Evolutionary conservation across 1,140 invertebrate species (phyloP).

Genomic region (Eufriesea mexicana): DNA sequence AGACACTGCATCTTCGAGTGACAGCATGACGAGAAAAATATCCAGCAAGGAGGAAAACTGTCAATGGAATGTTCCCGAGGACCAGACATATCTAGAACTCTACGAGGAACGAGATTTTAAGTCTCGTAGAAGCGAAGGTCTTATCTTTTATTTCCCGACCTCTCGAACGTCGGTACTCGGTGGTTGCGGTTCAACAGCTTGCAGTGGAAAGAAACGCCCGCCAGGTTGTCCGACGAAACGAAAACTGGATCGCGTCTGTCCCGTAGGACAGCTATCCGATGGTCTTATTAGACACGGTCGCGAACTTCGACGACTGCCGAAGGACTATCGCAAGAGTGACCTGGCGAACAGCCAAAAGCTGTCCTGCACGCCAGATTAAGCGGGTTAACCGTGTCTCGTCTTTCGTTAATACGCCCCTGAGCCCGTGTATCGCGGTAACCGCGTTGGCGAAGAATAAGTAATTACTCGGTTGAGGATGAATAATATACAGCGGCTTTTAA

Average conservation of each 20-base stretch:
- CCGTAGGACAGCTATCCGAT: neutral
- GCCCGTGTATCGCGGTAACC: neutral
- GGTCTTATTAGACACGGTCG: neutral
- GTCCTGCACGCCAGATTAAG: neutral
- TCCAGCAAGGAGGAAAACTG: neutral
- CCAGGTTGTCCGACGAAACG: neutral
- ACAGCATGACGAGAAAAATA: neutral
- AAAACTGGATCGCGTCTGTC: neutral
- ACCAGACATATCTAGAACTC: neutral
- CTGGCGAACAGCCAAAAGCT: slow-evolving; percentile 6
- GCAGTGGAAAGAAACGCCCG: neutral
- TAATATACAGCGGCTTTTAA: too few relatives aligned
- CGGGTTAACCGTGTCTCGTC: neutral
- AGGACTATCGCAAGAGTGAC: neutral
- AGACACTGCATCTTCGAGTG: neutral
- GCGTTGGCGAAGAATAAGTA: too few relatives aligned
- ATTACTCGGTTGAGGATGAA: too few relatives aligned
- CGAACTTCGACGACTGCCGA: neutral
- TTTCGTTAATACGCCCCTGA: neutral
- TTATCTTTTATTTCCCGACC: neutral
- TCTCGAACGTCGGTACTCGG: neutral
- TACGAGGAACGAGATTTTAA: slow-evolving; percentile 2
- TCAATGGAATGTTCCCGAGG: neutral
- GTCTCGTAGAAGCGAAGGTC: slow-evolving; percentile 11
- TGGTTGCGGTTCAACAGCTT: neutral